Conservation (phyloP, 2,888 invertebrate species). For the Hedychridium roseum region DNA sequence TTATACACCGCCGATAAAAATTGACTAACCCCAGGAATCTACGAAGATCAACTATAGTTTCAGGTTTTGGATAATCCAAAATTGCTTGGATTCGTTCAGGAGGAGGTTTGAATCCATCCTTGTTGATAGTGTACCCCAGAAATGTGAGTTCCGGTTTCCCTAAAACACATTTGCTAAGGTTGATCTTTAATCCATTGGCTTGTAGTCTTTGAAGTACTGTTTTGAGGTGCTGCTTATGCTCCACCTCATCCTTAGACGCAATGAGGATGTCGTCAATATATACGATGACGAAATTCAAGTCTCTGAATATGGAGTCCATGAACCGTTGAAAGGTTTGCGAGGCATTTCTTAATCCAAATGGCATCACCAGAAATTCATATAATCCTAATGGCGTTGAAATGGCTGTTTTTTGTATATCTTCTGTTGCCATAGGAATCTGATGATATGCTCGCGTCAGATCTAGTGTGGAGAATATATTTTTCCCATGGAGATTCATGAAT, state of each 20-base stretch:
- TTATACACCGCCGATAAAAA: constrained; percentile 17
- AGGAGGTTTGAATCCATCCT: constrained; percentile 3
- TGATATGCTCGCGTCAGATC: constrained; percentile 15
- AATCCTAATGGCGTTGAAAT: not conserved
- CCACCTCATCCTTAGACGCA: not conserved
- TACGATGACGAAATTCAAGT: not conserved
- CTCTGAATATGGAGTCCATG: not conserved
- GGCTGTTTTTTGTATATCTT: not conserved
- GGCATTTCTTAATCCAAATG: not conserved
- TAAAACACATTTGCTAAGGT: constrained; percentile 41
- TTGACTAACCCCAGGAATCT: constrained; percentile 18
- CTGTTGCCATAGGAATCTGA: not conserved
- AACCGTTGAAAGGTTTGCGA: not conserved
- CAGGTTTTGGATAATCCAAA: constrained; percentile 6
- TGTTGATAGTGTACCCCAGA: constrained; percentile 1
- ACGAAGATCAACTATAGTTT: constrained; percentile 12
- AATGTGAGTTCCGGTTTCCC: constrained; percentile 1
- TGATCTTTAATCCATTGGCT: constrained; percentile 16
- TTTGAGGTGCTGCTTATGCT: constrained; percentile 28
- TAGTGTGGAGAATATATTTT: constrained; percentile 13
- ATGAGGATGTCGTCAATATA: constrained; percentile 1
- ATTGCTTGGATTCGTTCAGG: constrained; percentile 9
- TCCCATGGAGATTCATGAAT: constrained; percentile 1
- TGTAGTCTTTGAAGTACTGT: constrained; percentile 22
- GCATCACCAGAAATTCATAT: not conserved